Evolutionary conservation across 2,113 vertebrate genomes (phyloP).

Genomic region (Stegostoma tigrinum): DNA sequence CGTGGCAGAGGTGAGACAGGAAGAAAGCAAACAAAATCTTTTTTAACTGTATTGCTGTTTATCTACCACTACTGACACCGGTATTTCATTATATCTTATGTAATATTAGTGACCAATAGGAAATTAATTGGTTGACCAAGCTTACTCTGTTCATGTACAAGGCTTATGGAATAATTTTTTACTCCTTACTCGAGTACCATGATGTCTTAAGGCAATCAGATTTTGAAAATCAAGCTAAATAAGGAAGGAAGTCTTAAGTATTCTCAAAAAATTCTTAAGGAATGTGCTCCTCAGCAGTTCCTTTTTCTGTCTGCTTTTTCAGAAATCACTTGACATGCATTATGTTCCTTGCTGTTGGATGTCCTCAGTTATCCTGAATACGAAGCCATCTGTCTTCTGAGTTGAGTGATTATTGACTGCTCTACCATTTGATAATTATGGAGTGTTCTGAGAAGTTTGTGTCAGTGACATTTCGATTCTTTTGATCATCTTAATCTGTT

Average conservation of each 20-base stretch:
- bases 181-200: too few species aligned
- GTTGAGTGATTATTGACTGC: too few species aligned
- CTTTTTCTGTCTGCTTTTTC: too few species aligned
- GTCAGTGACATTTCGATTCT: too few species aligned
- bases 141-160: background rate
- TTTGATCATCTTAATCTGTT: too few species aligned
- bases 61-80: background rate
- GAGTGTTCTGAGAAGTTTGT: too few species aligned
- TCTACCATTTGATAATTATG: too few species aligned
- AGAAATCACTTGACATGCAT: too few species aligned
- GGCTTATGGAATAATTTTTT: background rate
- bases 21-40: background rate
- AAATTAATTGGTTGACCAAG: background rate
- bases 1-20: constrained; percentile 73
- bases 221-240: background rate
- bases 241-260: background rate
- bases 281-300: too few species aligned
- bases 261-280: background rate
- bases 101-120: background rate
- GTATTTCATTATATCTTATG: background rate
- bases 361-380: too few species aligned
- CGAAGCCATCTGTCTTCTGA: too few species aligned
- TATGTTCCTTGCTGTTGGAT: too few species aligned
- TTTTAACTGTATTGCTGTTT: background rate
- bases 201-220: background rate